Conservation (phyloP, 2,113 vertebrate genomes). For the Sitta europaea region DNA sequence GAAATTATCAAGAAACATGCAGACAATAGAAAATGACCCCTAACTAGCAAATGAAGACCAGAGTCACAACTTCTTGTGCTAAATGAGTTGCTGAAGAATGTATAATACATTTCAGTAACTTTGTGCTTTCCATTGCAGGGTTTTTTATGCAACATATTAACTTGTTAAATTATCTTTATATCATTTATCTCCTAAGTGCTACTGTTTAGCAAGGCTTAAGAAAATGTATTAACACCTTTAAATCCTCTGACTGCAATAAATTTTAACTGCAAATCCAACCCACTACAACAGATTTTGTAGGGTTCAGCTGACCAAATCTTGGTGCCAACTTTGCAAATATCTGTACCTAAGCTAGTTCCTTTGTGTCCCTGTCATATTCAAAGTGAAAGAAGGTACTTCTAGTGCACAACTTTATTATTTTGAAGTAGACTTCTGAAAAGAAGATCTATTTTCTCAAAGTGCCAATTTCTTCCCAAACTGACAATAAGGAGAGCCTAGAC, state of each 20-base stretch:
- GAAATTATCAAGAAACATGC: neutral
- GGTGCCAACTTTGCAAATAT: neutral
- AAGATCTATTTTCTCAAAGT: neutral
- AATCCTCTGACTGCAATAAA: neutral
- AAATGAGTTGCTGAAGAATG: neutral
- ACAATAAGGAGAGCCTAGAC: neutral
- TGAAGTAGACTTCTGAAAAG: neutral
- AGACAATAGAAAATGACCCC: neutral
- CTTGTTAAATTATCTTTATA: neutral
- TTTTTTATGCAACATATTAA: neutral
- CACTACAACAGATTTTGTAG: neutral
- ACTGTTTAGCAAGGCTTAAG: neutral
- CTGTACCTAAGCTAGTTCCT: neutral
- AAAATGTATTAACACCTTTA: neutral
- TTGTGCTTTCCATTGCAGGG: neutral
- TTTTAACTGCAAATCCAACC: neutral
- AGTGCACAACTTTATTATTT: neutral
- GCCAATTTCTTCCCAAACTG: neutral
- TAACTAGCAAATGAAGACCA: neutral
- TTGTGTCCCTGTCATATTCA: neutral
- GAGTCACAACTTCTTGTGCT: neutral
- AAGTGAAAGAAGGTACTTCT: neutral
- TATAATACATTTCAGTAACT: neutral
- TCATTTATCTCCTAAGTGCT: neutral
- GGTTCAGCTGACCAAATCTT: neutral